Conservation (phyloP, 35 echinoderm and acorn worm genomes). For the Ptychodera flava region DNA sequence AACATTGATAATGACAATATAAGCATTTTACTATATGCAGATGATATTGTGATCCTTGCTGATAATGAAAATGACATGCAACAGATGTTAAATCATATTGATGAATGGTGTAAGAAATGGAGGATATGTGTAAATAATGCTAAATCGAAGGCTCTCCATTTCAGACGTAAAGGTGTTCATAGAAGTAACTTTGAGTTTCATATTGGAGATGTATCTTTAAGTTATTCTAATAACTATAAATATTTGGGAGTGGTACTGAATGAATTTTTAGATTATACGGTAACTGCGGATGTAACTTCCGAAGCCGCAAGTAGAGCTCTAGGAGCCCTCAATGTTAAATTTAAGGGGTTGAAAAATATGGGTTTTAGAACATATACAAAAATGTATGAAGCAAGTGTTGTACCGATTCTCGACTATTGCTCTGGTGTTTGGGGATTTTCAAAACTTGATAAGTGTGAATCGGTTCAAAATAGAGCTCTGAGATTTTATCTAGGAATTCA, state of each 20-base stretch:
- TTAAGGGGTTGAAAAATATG: neutral
- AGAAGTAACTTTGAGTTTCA: neutral
- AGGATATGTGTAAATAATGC: neutral
- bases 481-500: neutral
- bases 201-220: neutral
- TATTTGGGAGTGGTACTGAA: neutral
- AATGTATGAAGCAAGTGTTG: slow-evolving; percentile 1
- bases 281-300: no score
- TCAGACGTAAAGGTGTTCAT: neutral
- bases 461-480: neutral
- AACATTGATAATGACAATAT: neutral
- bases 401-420: neutral
- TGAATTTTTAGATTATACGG: slow-evolving; percentile 2
- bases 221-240: neutral
- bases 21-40: neutral
- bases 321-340: neutral
- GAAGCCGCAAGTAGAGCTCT: neutral
- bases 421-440: neutral
- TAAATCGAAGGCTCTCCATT: neutral
- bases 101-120: neutral
- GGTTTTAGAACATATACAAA: neutral
- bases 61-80: slow-evolving; percentile 1
- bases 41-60: neutral
- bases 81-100: neutral
- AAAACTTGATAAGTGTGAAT: neutral